phyloP scores from a whole-genome alignment of 2,888 invertebrate species.

The Luperina testacea region DNA sequence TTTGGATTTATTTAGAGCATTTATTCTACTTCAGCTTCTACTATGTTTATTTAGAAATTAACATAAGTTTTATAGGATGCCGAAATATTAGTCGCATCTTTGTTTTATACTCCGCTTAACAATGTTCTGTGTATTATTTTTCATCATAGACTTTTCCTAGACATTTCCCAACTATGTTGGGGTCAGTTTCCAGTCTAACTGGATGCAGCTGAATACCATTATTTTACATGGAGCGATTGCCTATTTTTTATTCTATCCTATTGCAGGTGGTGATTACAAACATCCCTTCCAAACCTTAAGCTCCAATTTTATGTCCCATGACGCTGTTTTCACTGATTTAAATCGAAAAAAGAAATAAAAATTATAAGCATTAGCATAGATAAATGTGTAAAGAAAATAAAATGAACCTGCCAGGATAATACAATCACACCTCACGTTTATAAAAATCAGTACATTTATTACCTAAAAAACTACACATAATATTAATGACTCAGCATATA shows the following conservation, averaged over 20 bases:
- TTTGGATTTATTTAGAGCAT: neutral
- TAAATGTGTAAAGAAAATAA: neutral
- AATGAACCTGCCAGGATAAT: neutral
- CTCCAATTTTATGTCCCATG: neutral
- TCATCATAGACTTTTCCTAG: too few species aligned
- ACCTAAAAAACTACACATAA: constrained; percentile 52
- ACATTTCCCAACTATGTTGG: too few species aligned
- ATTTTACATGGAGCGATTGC: too few species aligned
- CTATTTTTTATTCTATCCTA: neutral
- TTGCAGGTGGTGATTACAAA: neutral
- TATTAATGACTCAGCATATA: constrained; percentile 78
- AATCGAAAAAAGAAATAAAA: neutral
- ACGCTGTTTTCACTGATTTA: neutral
- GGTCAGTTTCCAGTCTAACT: too few species aligned
- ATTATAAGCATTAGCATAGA: neutral
- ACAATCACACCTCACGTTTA: constrained; percentile 12
- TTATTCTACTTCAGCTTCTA: too few species aligned
- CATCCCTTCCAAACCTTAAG: neutral
- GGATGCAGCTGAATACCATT: too few species aligned
- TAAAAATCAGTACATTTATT: constrained; percentile 53
- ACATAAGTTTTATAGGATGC: neutral
- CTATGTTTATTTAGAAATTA: neutral
- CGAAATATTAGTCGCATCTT: neutral
- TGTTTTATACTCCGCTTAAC: neutral
- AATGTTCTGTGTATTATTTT: neutral